These are phyloP conservation scores for Catocala nupta DNA, from an alignment of 2,888 invertebrate genomes.

Conservation along the genomic window DNA sequence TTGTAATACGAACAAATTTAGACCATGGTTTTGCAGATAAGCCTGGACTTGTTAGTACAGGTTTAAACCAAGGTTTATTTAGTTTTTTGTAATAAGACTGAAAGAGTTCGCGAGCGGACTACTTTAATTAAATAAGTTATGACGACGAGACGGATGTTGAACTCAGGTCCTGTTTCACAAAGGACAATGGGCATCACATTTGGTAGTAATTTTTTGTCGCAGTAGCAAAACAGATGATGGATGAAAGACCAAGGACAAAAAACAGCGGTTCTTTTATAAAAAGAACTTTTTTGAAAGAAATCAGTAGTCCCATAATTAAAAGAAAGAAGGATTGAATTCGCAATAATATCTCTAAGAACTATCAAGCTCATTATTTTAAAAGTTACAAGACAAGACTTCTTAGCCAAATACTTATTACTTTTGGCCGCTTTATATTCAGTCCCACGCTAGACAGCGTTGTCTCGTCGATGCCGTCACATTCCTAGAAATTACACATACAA, in stretches of 20 bases:
- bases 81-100: too few relatives aligned
- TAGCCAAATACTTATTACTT: neutral
- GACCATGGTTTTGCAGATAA: too few relatives aligned
- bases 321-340: too few relatives aligned
- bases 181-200: constrained; percentile 42
- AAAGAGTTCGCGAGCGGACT: constrained; percentile 18
- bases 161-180: constrained; percentile 37
- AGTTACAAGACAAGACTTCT: neutral
- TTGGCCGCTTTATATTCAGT: constrained; percentile 1
- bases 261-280: too few relatives aligned
- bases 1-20: too few relatives aligned
- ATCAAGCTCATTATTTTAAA: neutral
- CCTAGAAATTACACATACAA: constrained; percentile 9
- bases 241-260: neutral
- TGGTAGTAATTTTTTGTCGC: constrained; percentile 16
- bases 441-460: neutral
- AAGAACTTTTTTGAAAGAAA: too few relatives aligned
- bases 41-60: too few relatives aligned
- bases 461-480: neutral
- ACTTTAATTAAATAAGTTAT: constrained; percentile 28
- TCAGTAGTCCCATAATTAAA: too few relatives aligned
- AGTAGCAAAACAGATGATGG: neutral
- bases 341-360: too few relatives aligned
- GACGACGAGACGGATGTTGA: constrained; percentile 23
- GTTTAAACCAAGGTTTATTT: too few relatives aligned